Evolutionary conservation across 2,888 invertebrate genomes (phyloP).

Genomic region (Chrysodeixis includens): DNA sequence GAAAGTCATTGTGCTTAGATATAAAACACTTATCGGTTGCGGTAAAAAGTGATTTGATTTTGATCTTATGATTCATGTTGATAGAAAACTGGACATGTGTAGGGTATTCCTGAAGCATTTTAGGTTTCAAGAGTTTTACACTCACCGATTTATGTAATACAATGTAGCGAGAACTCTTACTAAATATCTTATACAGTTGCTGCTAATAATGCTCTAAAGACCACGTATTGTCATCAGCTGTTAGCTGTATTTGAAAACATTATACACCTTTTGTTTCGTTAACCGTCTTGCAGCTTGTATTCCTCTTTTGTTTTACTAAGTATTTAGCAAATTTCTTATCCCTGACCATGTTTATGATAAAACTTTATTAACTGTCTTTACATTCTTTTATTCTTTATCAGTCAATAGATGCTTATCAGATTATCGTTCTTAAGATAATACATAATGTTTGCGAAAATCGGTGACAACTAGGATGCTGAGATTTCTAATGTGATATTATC

Average conservation of each 20-base stretch:
- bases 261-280: slow-evolving; percentile 21
- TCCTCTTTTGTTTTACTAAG: neutral
- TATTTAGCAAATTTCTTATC: neutral
- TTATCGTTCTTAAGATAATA: neutral
- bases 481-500: neutral
- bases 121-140: neutral
- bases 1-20: too few relatives aligned
- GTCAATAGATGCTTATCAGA: neutral
- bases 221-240: neutral
- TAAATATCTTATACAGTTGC: neutral
- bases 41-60: too few relatives aligned
- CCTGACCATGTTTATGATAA: neutral
- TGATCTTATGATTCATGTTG: too few relatives aligned
- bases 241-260: slow-evolving; percentile 14
- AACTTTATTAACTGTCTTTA: neutral
- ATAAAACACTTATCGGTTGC: too few relatives aligned
- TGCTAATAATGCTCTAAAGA: neutral
- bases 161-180: neutral
- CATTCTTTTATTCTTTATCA: neutral
- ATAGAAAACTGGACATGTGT: too few relatives aligned
- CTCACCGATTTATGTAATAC: neutral
- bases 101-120: too few relatives aligned
- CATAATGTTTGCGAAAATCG: neutral
- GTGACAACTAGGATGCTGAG: neutral
- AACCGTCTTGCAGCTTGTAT: neutral